Percentiles rank a stretch among this genome's conserved stretches.
Conservation (phyloP, 2,113 vertebrate species). For the Delphinus delphis region DNA sequence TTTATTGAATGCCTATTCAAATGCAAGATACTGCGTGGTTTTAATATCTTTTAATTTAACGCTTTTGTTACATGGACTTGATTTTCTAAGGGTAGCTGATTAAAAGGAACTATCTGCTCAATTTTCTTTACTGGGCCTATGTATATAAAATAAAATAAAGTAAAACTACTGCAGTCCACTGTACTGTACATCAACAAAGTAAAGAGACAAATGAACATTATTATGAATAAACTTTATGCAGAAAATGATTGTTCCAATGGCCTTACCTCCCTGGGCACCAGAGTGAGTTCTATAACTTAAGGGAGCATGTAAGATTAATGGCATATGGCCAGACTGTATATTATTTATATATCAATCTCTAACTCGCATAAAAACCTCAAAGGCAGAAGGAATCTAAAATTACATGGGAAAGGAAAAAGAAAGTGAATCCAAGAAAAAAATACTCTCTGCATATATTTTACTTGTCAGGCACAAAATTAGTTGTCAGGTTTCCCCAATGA, state of each 20-base stretch:
- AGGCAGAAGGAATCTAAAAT: conserved; percentile 66
- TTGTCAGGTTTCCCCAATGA: background rate
- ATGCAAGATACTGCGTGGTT: background rate
- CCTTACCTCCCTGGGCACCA: background rate
- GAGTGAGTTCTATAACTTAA: background rate
- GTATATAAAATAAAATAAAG: background rate
- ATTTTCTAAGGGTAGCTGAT: background rate
- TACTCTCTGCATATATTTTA: conserved; percentile 25
- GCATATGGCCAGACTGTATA: conserved; percentile 37
- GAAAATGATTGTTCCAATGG: background rate
- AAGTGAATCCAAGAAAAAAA: background rate
- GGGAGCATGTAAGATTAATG: conserved; percentile 38
- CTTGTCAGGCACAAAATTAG: background rate
- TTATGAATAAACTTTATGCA: background rate
- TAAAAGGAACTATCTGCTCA: background rate
- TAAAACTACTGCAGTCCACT: background rate
- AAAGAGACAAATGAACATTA: conserved; percentile 28
- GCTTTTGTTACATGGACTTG: background rate
- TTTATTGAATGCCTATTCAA: background rate
- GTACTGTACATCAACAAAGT: background rate
- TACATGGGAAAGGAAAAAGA: conserved; percentile 47
- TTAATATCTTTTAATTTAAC: background rate
- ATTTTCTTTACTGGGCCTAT: background rate
- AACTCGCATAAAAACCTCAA: conserved; percentile 53
- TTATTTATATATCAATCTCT: conserved; percentile 65